phyloP scores from a whole-genome alignment of 2,888 invertebrate genomes.

The Eudemis profundana region DNA sequence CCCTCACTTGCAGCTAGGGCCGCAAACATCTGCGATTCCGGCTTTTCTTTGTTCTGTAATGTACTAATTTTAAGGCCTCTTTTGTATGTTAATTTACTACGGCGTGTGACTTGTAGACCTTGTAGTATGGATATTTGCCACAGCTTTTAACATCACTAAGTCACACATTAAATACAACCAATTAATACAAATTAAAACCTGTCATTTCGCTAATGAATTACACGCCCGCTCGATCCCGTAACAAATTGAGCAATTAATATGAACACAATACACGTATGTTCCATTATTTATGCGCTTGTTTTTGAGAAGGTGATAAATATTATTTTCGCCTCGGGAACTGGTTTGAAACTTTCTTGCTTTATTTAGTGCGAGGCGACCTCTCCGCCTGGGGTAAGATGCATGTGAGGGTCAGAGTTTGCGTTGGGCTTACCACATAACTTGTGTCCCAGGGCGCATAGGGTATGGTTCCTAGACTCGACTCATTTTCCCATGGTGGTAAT shows the following conservation, averaged over 20 bases:
- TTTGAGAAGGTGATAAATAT: constrained; percentile 32
- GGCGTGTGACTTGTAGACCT: no score
- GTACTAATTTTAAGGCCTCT: no score
- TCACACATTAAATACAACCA: constrained; percentile 8
- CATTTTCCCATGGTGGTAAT: no score
- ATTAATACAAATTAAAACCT: constrained; percentile 33
- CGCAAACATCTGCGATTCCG: no score
- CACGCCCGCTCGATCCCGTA: neutral
- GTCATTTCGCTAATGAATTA: constrained; percentile 37
- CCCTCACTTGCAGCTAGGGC: no score
- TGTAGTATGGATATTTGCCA: no score
- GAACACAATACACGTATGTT: constrained; percentile 24
- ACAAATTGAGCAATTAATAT: constrained; percentile 40
- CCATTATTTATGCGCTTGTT: constrained; percentile 36
- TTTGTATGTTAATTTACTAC: no score
- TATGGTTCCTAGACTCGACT: no score
- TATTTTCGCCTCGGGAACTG: constrained; percentile 38
- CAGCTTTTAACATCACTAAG: no score
- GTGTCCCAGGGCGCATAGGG: no score
- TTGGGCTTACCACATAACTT: no score
- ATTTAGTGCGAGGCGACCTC: constrained; percentile 26
- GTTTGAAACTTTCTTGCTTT: constrained; percentile 35
- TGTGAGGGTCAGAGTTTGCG: neutral
- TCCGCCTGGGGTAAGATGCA: neutral
- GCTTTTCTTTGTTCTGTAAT: no score